Base-by-base conservation (phyloP, 2,797 vertebrate genomes). In the Eleutherodactylus coqui region DNA sequence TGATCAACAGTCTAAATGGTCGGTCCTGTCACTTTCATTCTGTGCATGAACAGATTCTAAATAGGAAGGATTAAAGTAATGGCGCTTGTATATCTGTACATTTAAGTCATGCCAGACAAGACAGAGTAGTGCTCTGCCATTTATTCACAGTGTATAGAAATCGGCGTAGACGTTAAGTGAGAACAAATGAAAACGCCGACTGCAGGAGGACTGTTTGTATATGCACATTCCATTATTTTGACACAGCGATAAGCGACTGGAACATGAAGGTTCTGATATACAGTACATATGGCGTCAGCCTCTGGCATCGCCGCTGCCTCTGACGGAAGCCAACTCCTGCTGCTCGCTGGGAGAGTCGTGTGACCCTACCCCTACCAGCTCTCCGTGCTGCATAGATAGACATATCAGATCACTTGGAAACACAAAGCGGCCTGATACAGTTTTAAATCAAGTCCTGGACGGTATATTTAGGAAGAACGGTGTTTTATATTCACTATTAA, bases 191-290 rank as follows among this genome's bases (percentile, higher is more conserved):
- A 85, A 84, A 84, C n/a, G 36, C 72, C 9, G 70, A 84, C 86
- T 87, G 77, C 17, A 77, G 58, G 82, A 76, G 79, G 75, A 75
- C 67, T 80, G 76, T 84, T 84, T 87, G 86, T 87, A 84, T 82
- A 85, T 81, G 77, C 77, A 85, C 86, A 87, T 87, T 87, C 77
- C 86, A 87, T 84, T 81, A 81, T 85, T 85, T 85, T 85, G 82
- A 87, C 82, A 87, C 77, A 76, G 77, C 21, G 86, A 87, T 84
- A 87, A 80, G 70, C 58, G 77, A 55, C 82, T 75, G 77, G 86
- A 85, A 87, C 86, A 87, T 81, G 47, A 81, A 84, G 67, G 77
- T 55, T 64, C 81, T 78, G 82, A 84, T 87, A 84, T 79, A 87
- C 53, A 53, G 77, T 81, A 76, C 82, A 80, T 67, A 87, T 84